Evolutionary conservation across 2,888 invertebrate genomes (phyloP).

Genomic region (Melitaea athalia): DNA sequence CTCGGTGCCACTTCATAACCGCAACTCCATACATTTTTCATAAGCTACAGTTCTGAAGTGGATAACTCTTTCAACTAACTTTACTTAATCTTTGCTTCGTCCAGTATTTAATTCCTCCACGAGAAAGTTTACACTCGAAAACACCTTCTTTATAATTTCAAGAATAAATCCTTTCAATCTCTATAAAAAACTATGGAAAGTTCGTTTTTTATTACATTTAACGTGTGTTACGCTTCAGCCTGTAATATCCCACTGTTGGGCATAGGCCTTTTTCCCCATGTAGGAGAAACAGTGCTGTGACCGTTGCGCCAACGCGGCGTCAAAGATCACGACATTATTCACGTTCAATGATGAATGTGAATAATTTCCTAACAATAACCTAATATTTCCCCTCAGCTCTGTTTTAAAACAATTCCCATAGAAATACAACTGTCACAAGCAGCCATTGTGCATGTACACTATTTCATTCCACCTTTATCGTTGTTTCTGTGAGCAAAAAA

Average conservation of each 20-base stretch:
- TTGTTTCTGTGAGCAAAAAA: constrained; percentile 13
- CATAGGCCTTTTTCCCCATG: too few relatives aligned
- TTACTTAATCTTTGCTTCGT: constrained; percentile 1
- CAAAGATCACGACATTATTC: too few relatives aligned
- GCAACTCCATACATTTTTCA: constrained; percentile 13
- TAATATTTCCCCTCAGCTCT: neutral
- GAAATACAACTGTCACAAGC: constrained; percentile 4
- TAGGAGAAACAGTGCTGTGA: too few relatives aligned
- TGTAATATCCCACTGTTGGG: too few relatives aligned
- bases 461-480: constrained; percentile 15
- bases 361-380: neutral
- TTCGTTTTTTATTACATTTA: too few relatives aligned
- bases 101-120: constrained; percentile 1
- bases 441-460: constrained; percentile 3
- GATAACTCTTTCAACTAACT: constrained; percentile 10
- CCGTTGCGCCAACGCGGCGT: too few relatives aligned
- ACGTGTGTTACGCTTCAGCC: too few relatives aligned
- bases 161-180: neutral
- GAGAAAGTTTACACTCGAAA: neutral
- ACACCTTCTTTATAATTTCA: neutral
- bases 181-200: neutral
- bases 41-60: constrained; percentile 1
- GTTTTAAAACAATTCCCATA: neutral
- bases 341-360: too few relatives aligned
- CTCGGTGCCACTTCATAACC: neutral